These are phyloP conservation scores for Callimorpha dominula DNA, from an alignment of 2,888 invertebrate genomes.

Conservation along the genomic window DNA sequence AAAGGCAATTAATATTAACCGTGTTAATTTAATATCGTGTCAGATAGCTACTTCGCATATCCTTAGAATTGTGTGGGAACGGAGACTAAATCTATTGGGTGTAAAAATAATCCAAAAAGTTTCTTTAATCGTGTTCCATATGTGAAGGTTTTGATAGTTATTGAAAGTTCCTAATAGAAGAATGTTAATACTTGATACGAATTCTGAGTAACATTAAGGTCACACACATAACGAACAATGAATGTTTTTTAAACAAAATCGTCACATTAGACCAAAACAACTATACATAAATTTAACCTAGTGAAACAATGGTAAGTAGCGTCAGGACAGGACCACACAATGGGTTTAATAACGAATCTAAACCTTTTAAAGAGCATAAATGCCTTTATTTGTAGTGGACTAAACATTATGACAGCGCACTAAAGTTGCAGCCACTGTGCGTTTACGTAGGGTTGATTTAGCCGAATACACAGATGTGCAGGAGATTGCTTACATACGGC, in stretches of 20 bases:
- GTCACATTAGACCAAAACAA: slow-evolving; percentile 24
- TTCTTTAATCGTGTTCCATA: not conserved
- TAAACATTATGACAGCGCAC: slow-evolving; percentile 42
- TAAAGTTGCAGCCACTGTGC: slow-evolving; percentile 30
- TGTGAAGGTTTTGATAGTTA: not conserved
- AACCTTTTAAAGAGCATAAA: slow-evolving; percentile 47
- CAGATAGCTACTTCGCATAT: slow-evolving; percentile 9
- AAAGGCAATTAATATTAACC: slow-evolving; percentile 57
- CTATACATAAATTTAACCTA: slow-evolving; percentile 29
- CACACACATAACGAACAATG: slow-evolving; percentile 8
- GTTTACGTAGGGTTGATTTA: slow-evolving; percentile 27
- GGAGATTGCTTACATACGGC: not conserved
- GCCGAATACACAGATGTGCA: slow-evolving; percentile 7
- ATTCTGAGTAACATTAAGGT: not conserved
- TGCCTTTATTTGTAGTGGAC: slow-evolving; percentile 38
- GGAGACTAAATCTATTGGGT: not conserved
- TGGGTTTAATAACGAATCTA: slow-evolving; percentile 41
- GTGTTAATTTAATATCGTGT: slow-evolving; percentile 45
- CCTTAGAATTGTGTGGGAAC: slow-evolving; percentile 13
- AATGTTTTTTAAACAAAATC: slow-evolving; percentile 19
- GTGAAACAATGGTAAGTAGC: slow-evolving; percentile 51
- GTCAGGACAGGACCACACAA: slow-evolving; percentile 53
- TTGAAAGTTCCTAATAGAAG: not conserved
- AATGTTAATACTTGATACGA: not conserved
- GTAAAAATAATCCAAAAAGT: no score